phyloP scores from a whole-genome alignment of 2,888 invertebrate genomes.

The Macrosiphum euphorbiae region DNA sequence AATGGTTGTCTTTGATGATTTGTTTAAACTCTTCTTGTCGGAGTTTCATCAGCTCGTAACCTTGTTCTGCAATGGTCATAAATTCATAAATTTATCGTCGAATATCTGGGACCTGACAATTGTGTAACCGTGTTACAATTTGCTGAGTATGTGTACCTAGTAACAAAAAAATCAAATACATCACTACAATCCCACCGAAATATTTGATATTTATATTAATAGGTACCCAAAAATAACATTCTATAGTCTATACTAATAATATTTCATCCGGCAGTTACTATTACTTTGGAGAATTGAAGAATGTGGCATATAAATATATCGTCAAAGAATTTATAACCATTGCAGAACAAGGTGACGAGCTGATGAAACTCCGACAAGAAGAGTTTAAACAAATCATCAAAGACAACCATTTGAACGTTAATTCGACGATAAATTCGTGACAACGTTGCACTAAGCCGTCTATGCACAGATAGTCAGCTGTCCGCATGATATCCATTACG shows the following conservation, averaged over 20 bases:
- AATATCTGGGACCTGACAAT: conserved; percentile 73
- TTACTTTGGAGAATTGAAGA: not conserved
- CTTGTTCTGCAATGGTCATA: conserved; percentile 25
- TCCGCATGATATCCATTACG: conserved; percentile 85
- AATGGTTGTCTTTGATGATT: conserved; percentile 59
- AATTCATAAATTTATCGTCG: conserved; percentile 24
- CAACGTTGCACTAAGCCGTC: conserved; percentile 85
- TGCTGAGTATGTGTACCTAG: conserved; percentile 74
- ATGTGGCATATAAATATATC: not conserved
- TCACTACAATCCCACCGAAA: too few relatives aligned
- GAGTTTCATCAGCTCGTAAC: conserved; percentile 58
- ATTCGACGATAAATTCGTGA: conserved; percentile 80
- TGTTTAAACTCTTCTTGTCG: conserved; percentile 34
- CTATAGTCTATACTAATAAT: too few relatives aligned
- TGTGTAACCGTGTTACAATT: conserved; percentile 89
- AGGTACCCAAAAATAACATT: too few relatives aligned
- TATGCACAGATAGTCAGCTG: conserved; percentile 90
- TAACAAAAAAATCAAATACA: too few relatives aligned
- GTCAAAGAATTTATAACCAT: conserved; percentile 43
- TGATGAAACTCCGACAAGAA: conserved; percentile 84
- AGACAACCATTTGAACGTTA: conserved; percentile 72
- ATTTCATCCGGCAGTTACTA: not conserved
- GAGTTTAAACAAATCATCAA: conserved; percentile 56
- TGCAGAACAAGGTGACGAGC: conserved; percentile 69
- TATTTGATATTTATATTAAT: too few relatives aligned